phyloP scores from a whole-genome alignment of 2,797 vertebrate genomes.

The Peromyscus nudipes region DNA sequence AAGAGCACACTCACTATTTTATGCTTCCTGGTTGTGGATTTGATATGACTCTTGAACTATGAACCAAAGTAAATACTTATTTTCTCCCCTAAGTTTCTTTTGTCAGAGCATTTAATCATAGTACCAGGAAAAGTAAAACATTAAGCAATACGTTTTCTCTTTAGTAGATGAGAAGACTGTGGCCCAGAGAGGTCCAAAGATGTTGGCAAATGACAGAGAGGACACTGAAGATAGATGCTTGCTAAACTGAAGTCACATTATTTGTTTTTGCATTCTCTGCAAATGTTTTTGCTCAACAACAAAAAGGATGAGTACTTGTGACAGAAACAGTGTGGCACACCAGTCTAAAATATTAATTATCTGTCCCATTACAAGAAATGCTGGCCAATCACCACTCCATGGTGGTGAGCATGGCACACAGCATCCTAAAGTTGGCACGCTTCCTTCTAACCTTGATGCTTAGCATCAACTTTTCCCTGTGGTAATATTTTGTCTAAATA shows the following conservation, averaged over 20 bases:
- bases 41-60: background rate
- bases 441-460: constrained; percentile 61
- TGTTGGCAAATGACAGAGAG: background rate
- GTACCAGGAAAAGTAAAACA: background rate
- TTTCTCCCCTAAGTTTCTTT: background rate
- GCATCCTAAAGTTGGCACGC: constrained; percentile 39
- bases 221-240: constrained; percentile 17
- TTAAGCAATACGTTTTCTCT: background rate
- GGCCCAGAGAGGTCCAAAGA: background rate
- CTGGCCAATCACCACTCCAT: background rate
- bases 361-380: background rate
- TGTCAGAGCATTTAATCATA: background rate
- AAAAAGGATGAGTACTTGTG: background rate
- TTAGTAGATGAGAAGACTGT: background rate
- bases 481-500: constrained; percentile 73
- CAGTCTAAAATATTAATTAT: constrained; percentile 55
- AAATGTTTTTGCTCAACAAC: background rate
- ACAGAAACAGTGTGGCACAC: background rate
- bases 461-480: constrained; percentile 72
- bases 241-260: no score
- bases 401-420: background rate
- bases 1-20: background rate
- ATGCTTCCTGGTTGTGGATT: background rate
- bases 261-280: background rate
- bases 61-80: background rate